Evolutionary conservation across 2,113 vertebrate genomes (phyloP).

Genomic region (Trematomus loennbergii): DNA sequence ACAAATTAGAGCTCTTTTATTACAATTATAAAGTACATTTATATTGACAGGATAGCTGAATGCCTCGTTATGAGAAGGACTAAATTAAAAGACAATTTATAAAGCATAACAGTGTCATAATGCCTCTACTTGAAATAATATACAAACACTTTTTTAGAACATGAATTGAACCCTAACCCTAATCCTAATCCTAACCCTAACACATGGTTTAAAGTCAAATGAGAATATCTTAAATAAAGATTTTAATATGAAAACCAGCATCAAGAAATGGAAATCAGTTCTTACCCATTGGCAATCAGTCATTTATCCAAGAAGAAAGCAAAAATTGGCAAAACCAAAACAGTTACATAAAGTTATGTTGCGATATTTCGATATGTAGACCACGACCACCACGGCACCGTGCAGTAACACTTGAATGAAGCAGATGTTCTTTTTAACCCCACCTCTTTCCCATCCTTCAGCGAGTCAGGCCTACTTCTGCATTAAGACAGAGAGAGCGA

Average conservation of each 20-base stretch:
- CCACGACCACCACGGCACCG: neutral
- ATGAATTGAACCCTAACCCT: too few relatives aligned
- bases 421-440: constrained; percentile 13
- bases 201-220: neutral
- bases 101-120: too few relatives aligned
- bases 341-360: neutral
- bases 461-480: neutral
- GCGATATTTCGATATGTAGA: neutral
- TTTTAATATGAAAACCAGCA: neutral
- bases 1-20: neutral
- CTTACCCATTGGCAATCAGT: constrained; percentile 77
- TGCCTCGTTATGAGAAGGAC: neutral
- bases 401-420: constrained; percentile 40
- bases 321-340: neutral
- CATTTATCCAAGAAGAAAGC: constrained; percentile 61
- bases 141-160: neutral
- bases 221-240: neutral
- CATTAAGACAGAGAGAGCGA: neutral
- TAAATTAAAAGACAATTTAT: neutral
- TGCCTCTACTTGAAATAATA: neutral
- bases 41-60: neutral
- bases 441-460: constrained; percentile 54
- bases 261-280: neutral
- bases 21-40: neutral
- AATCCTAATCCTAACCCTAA: neutral